A percentile compares a stretch with the other conserved stretches of the same genome.
phyloP scores from a whole-genome alignment of 2,113 vertebrate species.

The mouse (Mus musculus) region DNA sequence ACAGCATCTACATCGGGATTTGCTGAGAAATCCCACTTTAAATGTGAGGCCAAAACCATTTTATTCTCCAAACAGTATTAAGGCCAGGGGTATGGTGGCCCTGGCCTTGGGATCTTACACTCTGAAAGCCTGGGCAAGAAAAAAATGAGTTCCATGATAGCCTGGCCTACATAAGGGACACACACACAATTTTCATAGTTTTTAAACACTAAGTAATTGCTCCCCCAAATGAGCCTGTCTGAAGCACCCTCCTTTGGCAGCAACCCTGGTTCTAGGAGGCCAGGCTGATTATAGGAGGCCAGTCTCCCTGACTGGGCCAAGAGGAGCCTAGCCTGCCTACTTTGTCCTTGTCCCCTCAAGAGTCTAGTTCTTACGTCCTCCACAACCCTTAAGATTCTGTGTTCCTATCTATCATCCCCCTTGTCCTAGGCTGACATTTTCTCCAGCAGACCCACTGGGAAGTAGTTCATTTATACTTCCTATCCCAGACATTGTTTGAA shows the following conservation, averaged over 20 bases:
- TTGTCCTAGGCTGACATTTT: background rate
- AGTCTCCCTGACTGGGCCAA: too few species aligned
- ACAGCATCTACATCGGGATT: background rate
- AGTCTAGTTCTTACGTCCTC: background rate
- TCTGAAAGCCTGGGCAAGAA: background rate
- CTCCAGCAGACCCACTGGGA: background rate
- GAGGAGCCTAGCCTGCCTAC: background rate
- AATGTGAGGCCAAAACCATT: background rate
- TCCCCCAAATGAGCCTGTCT: background rate
- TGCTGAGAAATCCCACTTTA: background rate
- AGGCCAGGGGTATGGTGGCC: too few species aligned
- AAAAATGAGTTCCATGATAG: background rate
- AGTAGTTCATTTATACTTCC: background rate
- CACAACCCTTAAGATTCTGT: background rate
- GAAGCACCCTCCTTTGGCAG: too few species aligned
- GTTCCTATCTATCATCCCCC: background rate
- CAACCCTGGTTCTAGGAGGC: too few species aligned
- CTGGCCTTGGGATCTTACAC: background rate
- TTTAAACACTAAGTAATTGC: background rate
- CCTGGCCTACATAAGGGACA: background rate
- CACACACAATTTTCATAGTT: background rate
- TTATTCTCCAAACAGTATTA: background rate
- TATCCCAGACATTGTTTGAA: background rate
- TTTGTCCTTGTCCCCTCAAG: fast-evolving
- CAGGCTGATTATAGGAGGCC: fast-evolving